Evolutionary conservation across 2,113 vertebrate species (phyloP), one percentile per base, ranked within the genome.

Genomic region (Anarhynchus alexandrinus): DNA sequence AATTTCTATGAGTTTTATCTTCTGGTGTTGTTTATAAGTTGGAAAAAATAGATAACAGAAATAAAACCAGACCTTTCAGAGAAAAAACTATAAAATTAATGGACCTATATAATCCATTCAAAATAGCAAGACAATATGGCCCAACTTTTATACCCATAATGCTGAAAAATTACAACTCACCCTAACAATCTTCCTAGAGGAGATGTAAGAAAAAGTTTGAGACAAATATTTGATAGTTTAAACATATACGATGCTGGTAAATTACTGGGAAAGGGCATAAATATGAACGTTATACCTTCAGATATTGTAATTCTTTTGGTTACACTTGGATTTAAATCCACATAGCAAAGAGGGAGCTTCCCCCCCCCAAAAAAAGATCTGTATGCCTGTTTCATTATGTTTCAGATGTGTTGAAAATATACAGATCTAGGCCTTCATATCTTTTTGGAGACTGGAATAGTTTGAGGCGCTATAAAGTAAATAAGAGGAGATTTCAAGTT

Each of bases 321-420:
- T 81, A 57, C 69, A 58, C 23, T 66, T 71, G 10, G 32, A 58
- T n/a, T 90, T 62, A 32, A 61, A 42, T 64, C 5, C 14, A 76
- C 2, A 1, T 54, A 49, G 12, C 5, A 82, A 82, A 20, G 26
- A 62, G 11, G 30, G 10, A 14, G 7, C 22, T 78, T 5, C 4
- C 7, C 6, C 6, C 10, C 21, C 11, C n/a, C n/a, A 2, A 3
- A 15, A 57, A 62, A 23, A 45, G 3, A 4, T 5, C 10, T 61
- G 11, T 51, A 25, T 69, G 15, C 1, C 6, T 49, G 15, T 51
- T 72, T 76, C 25, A 49, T 72, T 32, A 5, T 58, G 13, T 30
- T 65, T 65, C 27, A 11, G 18, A 11, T 14, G 1, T 62, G 4
- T 71, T 79, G 38, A 79, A 78, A 82, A 76, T 49, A 62, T 18